These are phyloP conservation scores for Octodon degus DNA, from an alignment of 2,113 vertebrate species.

Conservation along the genomic window DNA sequence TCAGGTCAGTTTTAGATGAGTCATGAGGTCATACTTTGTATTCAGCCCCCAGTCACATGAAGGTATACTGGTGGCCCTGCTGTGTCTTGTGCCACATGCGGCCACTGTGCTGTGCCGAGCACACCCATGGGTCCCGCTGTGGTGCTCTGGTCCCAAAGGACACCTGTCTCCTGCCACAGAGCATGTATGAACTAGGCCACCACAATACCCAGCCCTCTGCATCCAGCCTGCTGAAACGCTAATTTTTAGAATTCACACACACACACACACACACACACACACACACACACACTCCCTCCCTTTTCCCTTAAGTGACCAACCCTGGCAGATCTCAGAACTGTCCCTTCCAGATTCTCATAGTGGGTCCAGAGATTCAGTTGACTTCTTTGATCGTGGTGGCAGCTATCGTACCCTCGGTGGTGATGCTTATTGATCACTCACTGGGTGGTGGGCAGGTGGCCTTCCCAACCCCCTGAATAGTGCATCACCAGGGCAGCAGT, in stretches of 20 bases:
- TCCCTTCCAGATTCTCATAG: not conserved
- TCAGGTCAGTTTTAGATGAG: not conserved
- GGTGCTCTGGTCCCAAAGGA: not conserved
- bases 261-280: not conserved
- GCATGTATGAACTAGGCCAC: fast-evolving
- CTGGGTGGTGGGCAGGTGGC: fast-evolving
- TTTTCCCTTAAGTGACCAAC: not conserved
- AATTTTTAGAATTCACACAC: not conserved
- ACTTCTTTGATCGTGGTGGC: not conserved
- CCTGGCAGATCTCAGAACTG: not conserved
- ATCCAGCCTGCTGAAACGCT: not conserved
- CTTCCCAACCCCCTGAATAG: not conserved
- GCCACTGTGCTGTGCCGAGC: fast-evolving
- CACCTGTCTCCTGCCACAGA: too few species aligned
- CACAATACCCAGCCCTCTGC: not conserved
- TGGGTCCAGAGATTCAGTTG: not conserved
- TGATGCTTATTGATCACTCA: not conserved
- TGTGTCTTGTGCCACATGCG: fast-evolving
- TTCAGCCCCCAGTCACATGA: not conserved
- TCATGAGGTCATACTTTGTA: not conserved
- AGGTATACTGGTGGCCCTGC: not conserved
- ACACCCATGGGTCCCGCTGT: fast-evolving
- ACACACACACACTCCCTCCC: not conserved
- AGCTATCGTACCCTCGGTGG: not conserved
- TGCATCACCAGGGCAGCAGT: too few species aligned